Conservation (phyloP, 1,140 invertebrate genomes). For the Hycleus phaleratus region DNA sequence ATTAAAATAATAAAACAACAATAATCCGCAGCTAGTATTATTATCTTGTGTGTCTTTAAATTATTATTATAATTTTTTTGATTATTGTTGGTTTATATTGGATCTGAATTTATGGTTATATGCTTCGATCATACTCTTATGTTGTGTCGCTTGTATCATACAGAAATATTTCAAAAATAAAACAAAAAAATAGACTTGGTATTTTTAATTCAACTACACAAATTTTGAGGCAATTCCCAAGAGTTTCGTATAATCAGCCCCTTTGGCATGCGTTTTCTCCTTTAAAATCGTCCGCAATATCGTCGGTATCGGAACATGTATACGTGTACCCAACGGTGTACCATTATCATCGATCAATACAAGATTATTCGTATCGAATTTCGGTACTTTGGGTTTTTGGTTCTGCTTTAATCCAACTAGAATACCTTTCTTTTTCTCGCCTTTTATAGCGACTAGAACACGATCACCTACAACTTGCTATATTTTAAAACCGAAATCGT, state of each 20-base stretch:
- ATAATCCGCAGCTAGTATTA: too few species aligned
- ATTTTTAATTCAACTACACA: constrained; percentile 50
- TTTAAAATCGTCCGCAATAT: constrained; percentile 80
- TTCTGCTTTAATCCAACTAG: constrained; percentile 86
- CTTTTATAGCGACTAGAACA: constrained; percentile 92
- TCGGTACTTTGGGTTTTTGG: constrained; percentile 76
- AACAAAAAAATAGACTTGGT: background rate
- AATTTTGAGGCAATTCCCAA: constrained; percentile 88
- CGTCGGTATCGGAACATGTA: constrained; percentile 90
- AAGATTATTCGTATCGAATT: constrained; percentile 94
- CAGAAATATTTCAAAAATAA: constrained; percentile 31
- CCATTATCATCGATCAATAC: constrained; percentile 94
- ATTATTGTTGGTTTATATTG: constrained; percentile 6
- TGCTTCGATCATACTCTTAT: constrained; percentile 31
- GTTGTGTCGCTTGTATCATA: constrained; percentile 37
- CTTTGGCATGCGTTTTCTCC: constrained; percentile 72
- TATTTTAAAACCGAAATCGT: background rate
- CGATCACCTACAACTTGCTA: constrained; percentile 59
- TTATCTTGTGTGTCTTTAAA: background rate
- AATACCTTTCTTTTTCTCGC: constrained; percentile 93
- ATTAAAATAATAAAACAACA: too few species aligned
- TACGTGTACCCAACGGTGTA: constrained; percentile 85
- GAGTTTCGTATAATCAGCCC: constrained; percentile 91
- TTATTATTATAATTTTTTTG: background rate
- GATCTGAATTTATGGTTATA: constrained; percentile 22